These are phyloP conservation scores for Oreortyx pictus DNA, from an alignment of 2,797 vertebrate genomes.

Conservation along the genomic window DNA sequence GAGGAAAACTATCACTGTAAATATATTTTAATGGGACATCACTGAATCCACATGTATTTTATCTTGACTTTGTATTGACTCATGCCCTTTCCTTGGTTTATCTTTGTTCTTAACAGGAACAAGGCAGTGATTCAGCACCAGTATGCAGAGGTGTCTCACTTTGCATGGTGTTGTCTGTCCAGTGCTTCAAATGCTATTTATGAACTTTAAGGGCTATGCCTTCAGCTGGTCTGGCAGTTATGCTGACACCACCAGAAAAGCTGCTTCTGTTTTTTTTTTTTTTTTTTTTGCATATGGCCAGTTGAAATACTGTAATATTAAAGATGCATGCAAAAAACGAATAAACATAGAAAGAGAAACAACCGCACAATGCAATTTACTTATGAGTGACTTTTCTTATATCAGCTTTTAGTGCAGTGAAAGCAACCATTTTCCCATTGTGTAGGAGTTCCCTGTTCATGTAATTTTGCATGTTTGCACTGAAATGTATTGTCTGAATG, in stretches of 20 bases:
- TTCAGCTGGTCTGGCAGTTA: slow-evolving; percentile 9
- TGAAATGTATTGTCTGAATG: not conserved
- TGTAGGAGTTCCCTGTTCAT: not conserved
- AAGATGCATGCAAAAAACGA: not conserved
- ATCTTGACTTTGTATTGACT: not conserved
- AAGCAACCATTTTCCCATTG: not conserved
- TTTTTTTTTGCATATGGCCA: not conserved
- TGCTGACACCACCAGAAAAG: slow-evolving; percentile 47
- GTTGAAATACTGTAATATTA: not conserved
- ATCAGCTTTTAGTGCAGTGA: not conserved
- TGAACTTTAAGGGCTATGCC: not conserved
- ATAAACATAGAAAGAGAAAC: not conserved
- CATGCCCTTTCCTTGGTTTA: not conserved
- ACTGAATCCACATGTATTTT: not conserved
- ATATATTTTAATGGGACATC: not conserved
- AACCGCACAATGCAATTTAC: not conserved
- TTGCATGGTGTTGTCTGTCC: slow-evolving; percentile 16
- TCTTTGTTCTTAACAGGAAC: slow-evolving; percentile 14
- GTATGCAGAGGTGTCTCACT: not conserved
- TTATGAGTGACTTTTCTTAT: not conserved
- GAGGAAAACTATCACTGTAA: not conserved
- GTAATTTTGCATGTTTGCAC: not conserved
- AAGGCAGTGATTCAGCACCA: slow-evolving; percentile 35
- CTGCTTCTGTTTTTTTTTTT: slow-evolving; percentile 9
- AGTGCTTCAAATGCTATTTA: slow-evolving; percentile 12